Base-by-base conservation (phyloP, 1,140 invertebrate species). In the Drosophila truncata region DNA sequence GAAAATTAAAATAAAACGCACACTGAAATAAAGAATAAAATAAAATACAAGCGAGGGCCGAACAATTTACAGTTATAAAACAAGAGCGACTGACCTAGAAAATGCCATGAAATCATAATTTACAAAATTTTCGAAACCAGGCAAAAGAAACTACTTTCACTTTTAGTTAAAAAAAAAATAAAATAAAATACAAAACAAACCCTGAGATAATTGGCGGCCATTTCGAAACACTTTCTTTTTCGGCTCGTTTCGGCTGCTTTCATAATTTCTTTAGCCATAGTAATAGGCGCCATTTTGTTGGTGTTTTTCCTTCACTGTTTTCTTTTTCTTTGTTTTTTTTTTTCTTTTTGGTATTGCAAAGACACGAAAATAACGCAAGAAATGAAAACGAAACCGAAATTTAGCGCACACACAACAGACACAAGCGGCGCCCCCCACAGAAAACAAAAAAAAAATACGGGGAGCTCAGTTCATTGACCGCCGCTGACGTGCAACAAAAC, bases 341-440 rank as follows among this genome's bases (percentile, higher is more conserved):
- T 46, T 33, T 31, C 23, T 2, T 44, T 67, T 90, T 83, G 33
- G 81, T 81, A 84, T 90, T 90, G 86, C 81, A 90, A 88, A 90
- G 82, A 88, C 85, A 84, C 86, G 54, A 79, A 91, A 91, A 85
- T 86, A 91, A 91, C 86, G 81, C 85, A 90, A 88, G 85, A 91
- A 91, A 91, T 91, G 86, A 91, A 91, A 91, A 91, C 82, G 86
- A 91, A 91, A 91, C 86, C 80, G 79, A 91, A 91, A 91, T 91
- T 82, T 91, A 80, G 82, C 75, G 79, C 86, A 84, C 73, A 82
- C 77, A 65, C 62, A 67, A 64, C 50, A 60, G 42, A 62, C 50
- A 65, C 41, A 64, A 61, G 54, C 52, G 25, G 63, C 75, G 55
- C 78, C 82, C 78, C 78, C 80, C 67, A 63, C 79, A 71, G 66